phyloP scores from a whole-genome alignment of 2,113 vertebrate species.

The Dolichotis patagonum region DNA sequence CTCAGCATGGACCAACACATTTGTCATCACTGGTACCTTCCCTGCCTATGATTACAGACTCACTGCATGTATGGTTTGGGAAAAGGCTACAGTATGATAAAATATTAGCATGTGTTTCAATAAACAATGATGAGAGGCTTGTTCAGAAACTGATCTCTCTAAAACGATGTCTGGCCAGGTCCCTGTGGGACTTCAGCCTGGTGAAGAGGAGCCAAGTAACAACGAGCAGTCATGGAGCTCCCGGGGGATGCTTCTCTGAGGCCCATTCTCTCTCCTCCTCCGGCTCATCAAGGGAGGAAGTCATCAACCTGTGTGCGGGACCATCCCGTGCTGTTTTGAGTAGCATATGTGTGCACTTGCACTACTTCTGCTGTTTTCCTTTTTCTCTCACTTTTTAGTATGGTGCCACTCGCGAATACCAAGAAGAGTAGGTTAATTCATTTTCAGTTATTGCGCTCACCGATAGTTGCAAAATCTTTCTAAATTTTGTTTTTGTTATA shows the following conservation, averaged over 20 bases:
- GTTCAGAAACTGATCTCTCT: not conserved
- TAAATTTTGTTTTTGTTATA: not conserved
- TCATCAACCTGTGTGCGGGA: not conserved
- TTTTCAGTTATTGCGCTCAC: not conserved
- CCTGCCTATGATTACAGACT: not conserved
- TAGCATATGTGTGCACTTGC: not conserved
- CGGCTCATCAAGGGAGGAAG: not conserved
- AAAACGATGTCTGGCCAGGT: not conserved
- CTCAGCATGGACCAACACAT: not conserved
- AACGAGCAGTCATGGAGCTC: not conserved
- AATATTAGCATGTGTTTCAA: not conserved
- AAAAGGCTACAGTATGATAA: not conserved
- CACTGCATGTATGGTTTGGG: not conserved
- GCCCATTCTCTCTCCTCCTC: not conserved
- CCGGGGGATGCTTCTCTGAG: not conserved
- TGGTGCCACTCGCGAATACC: not conserved
- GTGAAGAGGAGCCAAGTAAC: not conserved
- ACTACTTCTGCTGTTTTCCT: not conserved
- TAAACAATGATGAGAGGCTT: not conserved
- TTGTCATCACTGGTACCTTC: not conserved
- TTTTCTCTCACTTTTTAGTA: not conserved
- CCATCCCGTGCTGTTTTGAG: not conserved
- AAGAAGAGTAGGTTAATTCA: not conserved
- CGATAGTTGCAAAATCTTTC: not conserved
- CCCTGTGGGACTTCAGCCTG: not conserved